These are phyloP conservation scores for Drosophila limbata DNA, from an alignment of 2,888 invertebrate genomes.

Conservation along the genomic window DNA sequence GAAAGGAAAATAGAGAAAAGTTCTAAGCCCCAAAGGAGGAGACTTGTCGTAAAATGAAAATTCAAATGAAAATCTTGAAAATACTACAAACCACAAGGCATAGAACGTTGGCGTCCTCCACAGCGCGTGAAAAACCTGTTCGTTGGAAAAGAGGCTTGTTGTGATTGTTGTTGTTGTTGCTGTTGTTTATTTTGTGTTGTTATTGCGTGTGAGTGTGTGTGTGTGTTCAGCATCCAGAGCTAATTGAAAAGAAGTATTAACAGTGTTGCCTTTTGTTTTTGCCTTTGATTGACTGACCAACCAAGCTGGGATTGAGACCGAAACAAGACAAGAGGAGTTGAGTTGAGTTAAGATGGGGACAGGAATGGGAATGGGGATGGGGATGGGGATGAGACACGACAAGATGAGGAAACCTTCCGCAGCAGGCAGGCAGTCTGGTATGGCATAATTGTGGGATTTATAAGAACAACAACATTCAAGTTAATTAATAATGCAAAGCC, in stretches of 20 bases:
- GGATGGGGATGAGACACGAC: conserved; percentile 5
- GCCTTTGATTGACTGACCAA: conserved; percentile 75
- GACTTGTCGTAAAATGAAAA: conserved; percentile 69
- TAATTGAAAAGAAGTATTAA: conserved; percentile 77
- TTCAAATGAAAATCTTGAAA: conserved; percentile 64
- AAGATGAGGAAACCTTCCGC: conserved; percentile 35
- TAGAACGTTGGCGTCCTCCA: conserved; percentile 51
- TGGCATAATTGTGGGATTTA: conserved; percentile 79
- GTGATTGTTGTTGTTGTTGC: conserved; percentile 33
- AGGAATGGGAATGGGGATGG: neutral
- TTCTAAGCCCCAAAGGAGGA: conserved; percentile 42
- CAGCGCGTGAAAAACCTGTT: conserved; percentile 74
- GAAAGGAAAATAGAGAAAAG: conserved; percentile 42
- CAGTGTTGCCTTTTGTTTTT: conserved; percentile 72
- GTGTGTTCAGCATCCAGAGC: conserved; percentile 50
- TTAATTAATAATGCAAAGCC: conserved; percentile 79
- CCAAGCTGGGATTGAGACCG: conserved; percentile 55
- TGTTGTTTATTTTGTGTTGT: conserved; percentile 44
- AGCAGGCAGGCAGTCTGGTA: conserved; percentile 76
- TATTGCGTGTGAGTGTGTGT: conserved; percentile 35
- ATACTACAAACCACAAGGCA: conserved; percentile 41
- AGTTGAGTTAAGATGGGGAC: neutral
- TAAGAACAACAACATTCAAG: conserved; percentile 54
- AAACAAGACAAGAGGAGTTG: conserved; percentile 15
- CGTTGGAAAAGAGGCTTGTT: conserved; percentile 67